Evolutionary conservation across 2,113 vertebrate genomes (phyloP), one percentile per base, ranked within the genome.

Genomic region (Aegotheles bennettii): DNA sequence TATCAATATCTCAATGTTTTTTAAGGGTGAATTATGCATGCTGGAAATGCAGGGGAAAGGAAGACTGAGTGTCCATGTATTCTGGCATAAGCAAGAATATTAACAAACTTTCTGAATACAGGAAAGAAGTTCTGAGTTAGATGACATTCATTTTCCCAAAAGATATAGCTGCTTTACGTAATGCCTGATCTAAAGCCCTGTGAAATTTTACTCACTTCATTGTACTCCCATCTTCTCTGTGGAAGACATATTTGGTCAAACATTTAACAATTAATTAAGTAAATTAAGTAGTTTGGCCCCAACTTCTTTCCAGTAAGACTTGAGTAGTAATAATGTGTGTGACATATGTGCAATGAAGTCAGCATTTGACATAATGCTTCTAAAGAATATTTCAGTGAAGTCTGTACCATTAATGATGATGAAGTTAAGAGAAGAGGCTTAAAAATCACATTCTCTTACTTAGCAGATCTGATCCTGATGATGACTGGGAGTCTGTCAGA

Each of bases 321-420:
- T 89, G 48, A 87, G 61, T 94, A 94, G 93, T 89, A 94, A 85
- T 85, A 91, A 73, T 84, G 47, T 25, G 63, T 1, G 29, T 94
- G 94, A 90, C 94, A 83, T 80, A 95, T 83, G 65, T 94, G 90
- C 89, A 95, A 16, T 94, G 94, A 94, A 95, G 94, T 95, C 94
- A 97, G 90, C 84, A 74, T 93, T 77, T 86, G 85, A 87, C 82
- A 91, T 73, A 94, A 93, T 48, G 57, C 35, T 80, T 76, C 85
- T 84, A 56, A 86, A 88, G 79, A 93, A 93, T 83, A 38, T 91
- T 73, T 54, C 51, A 35, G 36, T 70, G 75, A 87, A 95, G 75
- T 79, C 53, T 82, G 50, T 33, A 76, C 54, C 63, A 59, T 84
- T 85, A 93, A 69, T 45, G 60, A 86, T 80, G 91, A 89, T 21